A percentile compares a stretch with the other conserved stretches of the same genome.
These are phyloP conservation scores for Anastrepha obliqua DNA, from an alignment of 1,140 invertebrate genomes.

Conservation along the genomic window DNA sequence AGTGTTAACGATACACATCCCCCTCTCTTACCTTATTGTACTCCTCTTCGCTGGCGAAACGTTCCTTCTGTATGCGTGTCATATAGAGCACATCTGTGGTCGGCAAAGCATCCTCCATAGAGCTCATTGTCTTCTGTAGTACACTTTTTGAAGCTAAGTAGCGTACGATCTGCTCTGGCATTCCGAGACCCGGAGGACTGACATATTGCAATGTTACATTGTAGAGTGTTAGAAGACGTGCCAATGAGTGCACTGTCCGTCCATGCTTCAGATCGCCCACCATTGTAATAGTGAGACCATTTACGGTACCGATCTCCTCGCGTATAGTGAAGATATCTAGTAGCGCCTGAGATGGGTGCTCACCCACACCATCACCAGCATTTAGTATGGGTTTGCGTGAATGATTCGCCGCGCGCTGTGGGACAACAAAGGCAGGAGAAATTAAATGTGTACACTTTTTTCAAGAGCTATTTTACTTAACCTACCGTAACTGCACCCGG, in stretches of 20 bases:
- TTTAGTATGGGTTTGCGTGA: constrained; percentile 95
- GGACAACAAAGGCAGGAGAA: not conserved
- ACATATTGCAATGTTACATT: constrained; percentile 94
- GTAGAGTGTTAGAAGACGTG: constrained; percentile 91
- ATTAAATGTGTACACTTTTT: not conserved
- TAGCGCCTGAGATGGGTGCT: constrained; percentile 98
- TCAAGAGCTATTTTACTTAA: constrained; percentile 3
- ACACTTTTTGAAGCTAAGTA: constrained; percentile 88
- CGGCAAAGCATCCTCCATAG: constrained; percentile 88
- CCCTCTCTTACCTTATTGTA: constrained; percentile 79
- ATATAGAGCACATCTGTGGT: constrained; percentile 98
- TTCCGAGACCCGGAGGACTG: constrained; percentile 87
- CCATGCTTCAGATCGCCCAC: constrained; percentile 98
- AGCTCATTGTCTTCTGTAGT: constrained; percentile 82
- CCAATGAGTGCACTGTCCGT: constrained; percentile 97
- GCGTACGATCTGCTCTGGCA: constrained; percentile 90
- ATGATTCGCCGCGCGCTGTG: constrained; percentile 85
- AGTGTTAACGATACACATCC: no score
- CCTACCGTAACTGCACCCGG: constrained; percentile 92
- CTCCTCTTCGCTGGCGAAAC: constrained; percentile 89
- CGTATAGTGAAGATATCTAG: constrained; percentile 98
- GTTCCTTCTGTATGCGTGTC: constrained; percentile 97
- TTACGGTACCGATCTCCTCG: constrained; percentile 99
- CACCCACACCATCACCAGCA: constrained; percentile 97
- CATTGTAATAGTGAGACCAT: constrained; percentile 94